Conservation (phyloP, 2,888 invertebrate species). For the Ommatoiulus sabulosus region DNA sequence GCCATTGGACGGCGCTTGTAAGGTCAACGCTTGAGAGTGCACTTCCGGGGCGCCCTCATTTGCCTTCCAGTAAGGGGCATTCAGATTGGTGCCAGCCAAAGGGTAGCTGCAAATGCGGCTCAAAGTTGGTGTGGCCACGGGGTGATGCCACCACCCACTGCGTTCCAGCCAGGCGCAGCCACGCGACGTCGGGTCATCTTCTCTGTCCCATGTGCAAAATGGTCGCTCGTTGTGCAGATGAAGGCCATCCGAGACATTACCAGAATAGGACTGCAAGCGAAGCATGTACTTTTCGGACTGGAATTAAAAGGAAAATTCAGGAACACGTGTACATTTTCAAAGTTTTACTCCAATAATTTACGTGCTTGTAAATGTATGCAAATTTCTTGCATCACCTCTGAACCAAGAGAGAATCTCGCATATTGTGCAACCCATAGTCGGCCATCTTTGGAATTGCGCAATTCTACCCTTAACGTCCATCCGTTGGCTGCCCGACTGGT, state of each 20-base stretch:
- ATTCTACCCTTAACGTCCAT: not conserved
- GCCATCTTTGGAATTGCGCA: slow-evolving; percentile 34
- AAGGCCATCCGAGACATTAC: slow-evolving; percentile 6
- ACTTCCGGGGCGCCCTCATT: slow-evolving; percentile 7
- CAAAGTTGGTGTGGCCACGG: not conserved
- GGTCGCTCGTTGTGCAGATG: slow-evolving; percentile 30
- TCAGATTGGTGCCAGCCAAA: slow-evolving; percentile 35
- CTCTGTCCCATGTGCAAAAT: slow-evolving; percentile 41
- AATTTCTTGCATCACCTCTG: not conserved
- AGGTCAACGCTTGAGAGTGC: slow-evolving; percentile 9
- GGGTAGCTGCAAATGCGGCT: slow-evolving; percentile 46
- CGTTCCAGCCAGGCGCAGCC: slow-evolving; percentile 46
- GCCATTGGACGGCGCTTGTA: slow-evolving; percentile 19
- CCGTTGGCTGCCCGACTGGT: slow-evolving; percentile 34
- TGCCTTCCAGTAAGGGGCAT: not conserved
- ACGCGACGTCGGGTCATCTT: not conserved
- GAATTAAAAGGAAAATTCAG: not conserved
- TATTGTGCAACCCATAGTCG: slow-evolving; percentile 6
- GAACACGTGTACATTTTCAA: no score
- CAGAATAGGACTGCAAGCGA: slow-evolving; percentile 1
- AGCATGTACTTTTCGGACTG: slow-evolving; percentile 7
- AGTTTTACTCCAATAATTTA: no score
- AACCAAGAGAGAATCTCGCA: slow-evolving; percentile 35
- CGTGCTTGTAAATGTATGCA: no score
- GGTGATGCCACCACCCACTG: slow-evolving; percentile 48